Evolutionary conservation across 2,113 vertebrate genomes (phyloP).

Genomic region (Cyanoramphus novaezelandiae): DNA sequence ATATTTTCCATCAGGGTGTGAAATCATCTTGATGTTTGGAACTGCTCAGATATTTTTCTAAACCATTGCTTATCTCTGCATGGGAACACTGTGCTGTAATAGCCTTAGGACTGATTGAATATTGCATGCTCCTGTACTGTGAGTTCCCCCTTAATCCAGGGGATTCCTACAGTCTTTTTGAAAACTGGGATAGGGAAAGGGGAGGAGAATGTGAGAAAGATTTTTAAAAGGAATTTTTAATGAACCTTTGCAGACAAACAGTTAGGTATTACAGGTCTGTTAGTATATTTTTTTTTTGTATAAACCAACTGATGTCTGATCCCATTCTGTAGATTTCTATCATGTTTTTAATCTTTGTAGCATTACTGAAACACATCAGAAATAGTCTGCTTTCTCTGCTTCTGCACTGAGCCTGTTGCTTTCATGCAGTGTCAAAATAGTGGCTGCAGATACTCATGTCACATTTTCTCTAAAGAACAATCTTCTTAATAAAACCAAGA

Average conservation of each 20-base stretch:
- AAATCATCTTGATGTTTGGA: slow-evolving; percentile 68
- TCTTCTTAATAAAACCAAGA: background rate
- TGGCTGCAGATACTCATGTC: background rate
- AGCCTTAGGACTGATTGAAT: slow-evolving; percentile 24
- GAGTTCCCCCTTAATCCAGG: slow-evolving; percentile 19
- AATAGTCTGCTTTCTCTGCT: background rate
- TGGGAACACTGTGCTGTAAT: background rate
- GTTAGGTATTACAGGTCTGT: background rate
- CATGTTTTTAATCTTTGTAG: background rate
- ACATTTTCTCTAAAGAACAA: background rate
- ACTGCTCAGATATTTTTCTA: slow-evolving; percentile 55
- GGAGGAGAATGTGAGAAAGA: background rate
- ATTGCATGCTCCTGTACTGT: background rate
- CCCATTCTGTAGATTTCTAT: background rate
- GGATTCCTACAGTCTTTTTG: slow-evolving; percentile 39
- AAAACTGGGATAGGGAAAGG: background rate
- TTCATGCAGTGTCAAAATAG: background rate
- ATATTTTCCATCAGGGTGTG: slow-evolving; percentile 53
- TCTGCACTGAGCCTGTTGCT: background rate
- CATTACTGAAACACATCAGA: background rate
- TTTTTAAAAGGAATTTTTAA: slow-evolving; percentile 48
- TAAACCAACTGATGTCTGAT: background rate
- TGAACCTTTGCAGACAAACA: background rate
- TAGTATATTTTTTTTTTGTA: background rate
- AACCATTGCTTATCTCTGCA: slow-evolving; percentile 53